Base-by-base conservation (phyloP, 2,797 vertebrate genomes). In the Huso huso region DNA sequence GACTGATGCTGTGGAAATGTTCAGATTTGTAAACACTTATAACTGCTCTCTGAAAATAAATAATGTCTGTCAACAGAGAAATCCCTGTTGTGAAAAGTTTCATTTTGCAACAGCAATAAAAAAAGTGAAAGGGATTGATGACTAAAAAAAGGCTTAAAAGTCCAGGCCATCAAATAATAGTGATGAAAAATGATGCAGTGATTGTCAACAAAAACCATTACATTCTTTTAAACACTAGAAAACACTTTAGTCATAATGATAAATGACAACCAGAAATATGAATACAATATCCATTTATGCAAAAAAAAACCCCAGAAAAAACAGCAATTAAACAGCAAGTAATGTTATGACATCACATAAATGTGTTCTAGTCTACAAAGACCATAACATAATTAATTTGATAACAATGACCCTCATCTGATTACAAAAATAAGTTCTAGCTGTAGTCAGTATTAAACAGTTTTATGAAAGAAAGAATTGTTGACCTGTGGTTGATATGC, bases 201-300 rank as follows among this genome's bases (percentile, higher is more conserved):
- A 72, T 82, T 70, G 78, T 72, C 81, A 84, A 88, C 87, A 53
- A 76, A 75, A 81, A 65, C 76, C 73, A 80, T 68, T 73, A 69
- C 74, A 76, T 75, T 76, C 81, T 87, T 89, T 90, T 88, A 87
- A 89, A 90, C 89, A 90, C 89, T 90, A 84, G 88, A 87, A 90
- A 88, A 77, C 73, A 66, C 71, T 72, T 66, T 65, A 74, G 78
- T 74, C 65, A 80, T 90, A 89, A 90, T 90, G 88, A 90, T 88
- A 87, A 88, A 90, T 84, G 87, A 88, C 86, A 86, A 84, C 77
- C 77, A 81, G 84, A 85, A 84, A 84, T 83, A 79, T 83, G 84
- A 88, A 88, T 89, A 86, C 88, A 89, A 85, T 81, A 85, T 83
- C 83, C 87, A 88, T 89, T 78, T 85, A 86, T 87, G 88, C 88